Conservation (phyloP, 2,888 invertebrate species). For the Drosophila prostipennis region DNA sequence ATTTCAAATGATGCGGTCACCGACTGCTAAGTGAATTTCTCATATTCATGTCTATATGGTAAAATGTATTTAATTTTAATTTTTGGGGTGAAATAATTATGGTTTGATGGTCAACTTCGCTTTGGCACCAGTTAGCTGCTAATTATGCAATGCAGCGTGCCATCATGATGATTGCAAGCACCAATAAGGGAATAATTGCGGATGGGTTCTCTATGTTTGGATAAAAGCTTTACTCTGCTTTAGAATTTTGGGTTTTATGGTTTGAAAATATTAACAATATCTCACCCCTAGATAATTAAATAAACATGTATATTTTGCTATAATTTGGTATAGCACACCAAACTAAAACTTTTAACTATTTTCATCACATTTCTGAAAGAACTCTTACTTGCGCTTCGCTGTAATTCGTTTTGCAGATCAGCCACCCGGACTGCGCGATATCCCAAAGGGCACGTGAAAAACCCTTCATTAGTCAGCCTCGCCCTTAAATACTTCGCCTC, state of each 20-base stretch:
- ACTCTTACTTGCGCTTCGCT: background rate
- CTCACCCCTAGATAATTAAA: too few species aligned
- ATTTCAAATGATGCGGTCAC: conserved; percentile 67
- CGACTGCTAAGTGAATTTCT: conserved; percentile 44
- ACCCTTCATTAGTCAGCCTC: conserved; percentile 34
- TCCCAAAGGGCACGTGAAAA: conserved; percentile 19
- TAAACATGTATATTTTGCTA: too few species aligned
- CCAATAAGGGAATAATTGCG: background rate
- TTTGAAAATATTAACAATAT: background rate
- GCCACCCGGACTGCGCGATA: conserved; percentile 13
- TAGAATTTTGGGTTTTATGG: background rate
- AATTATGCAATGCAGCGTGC: conserved; percentile 1
- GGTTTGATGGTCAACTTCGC: background rate
- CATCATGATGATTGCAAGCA: background rate
- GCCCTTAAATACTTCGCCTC: conserved; percentile 26
- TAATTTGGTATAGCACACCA: too few species aligned
- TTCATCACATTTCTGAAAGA: too few species aligned
- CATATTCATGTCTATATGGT: conserved; percentile 4
- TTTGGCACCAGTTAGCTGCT: background rate
- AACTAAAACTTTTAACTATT: too few species aligned
- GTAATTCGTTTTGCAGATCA: background rate
- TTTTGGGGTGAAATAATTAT: conserved; percentile 28
- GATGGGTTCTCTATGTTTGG: background rate
- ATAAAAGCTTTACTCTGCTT: background rate
- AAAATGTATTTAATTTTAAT: conserved; percentile 16